These are phyloP conservation scores for Regulus satrapa DNA, from an alignment of 2,113 vertebrate genomes.

Conservation along the genomic window DNA sequence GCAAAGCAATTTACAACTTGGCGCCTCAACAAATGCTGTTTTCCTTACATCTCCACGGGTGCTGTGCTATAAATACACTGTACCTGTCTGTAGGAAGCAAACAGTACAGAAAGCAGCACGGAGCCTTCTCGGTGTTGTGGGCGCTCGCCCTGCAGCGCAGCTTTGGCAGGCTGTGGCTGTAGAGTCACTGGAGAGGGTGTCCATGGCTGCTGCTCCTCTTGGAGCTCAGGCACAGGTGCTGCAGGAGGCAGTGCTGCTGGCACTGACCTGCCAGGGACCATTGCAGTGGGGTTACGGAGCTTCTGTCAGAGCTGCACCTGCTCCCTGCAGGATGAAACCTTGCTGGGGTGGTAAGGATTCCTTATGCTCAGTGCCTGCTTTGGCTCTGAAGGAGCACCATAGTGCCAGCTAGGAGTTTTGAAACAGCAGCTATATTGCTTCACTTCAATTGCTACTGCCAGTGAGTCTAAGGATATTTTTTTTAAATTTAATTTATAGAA, in stretches of 20 bases:
- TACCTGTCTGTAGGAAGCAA: background rate
- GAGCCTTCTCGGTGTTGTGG: rapidly evolving
- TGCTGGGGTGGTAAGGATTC: background rate
- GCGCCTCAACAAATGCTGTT: background rate
- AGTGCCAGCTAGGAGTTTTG: background rate
- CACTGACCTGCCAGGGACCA: background rate
- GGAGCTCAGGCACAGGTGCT: background rate
- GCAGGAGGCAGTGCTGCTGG: background rate
- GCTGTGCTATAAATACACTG: background rate
- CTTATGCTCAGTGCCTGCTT: background rate
- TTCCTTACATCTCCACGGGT: background rate
- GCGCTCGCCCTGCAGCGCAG: background rate
- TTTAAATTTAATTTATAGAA: background rate
- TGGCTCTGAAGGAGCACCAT: background rate
- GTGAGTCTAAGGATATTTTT: background rate
- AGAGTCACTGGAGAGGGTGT: background rate
- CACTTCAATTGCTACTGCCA: background rate
- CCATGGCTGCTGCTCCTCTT: background rate
- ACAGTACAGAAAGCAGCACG: rapidly evolving
- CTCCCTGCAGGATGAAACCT: background rate
- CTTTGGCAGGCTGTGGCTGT: background rate
- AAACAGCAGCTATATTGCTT: background rate
- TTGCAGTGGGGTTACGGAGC: background rate
- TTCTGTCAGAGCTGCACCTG: background rate
- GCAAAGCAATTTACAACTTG: background rate